Conservation (phyloP, 2,888 invertebrate species). For the Carcina quercana region DNA sequence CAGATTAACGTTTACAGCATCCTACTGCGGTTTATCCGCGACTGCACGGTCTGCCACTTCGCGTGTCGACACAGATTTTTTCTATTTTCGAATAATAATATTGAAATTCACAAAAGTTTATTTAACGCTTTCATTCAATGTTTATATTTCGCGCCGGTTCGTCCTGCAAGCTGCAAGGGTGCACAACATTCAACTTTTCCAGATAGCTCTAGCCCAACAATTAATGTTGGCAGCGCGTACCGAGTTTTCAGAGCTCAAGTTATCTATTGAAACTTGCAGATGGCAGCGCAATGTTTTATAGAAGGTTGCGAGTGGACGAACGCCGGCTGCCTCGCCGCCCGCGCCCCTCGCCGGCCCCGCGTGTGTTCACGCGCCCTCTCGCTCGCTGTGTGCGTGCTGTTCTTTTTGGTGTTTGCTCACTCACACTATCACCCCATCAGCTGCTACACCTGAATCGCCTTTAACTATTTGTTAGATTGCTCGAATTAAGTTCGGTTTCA, state of each 20-base stretch:
- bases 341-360: slow-evolving; percentile 21
- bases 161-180: slow-evolving; percentile 40
- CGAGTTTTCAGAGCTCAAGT: slow-evolving; percentile 63
- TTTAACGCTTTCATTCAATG: slow-evolving; percentile 32
- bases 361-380: slow-evolving; percentile 18
- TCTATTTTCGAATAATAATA: slow-evolving; percentile 16
- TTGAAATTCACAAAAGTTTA: slow-evolving; percentile 15
- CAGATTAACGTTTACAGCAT: too few relatives aligned
- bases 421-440: slow-evolving; percentile 24
- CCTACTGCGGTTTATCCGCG: too few relatives aligned
- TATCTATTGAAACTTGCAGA: slow-evolving; percentile 73
- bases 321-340: slow-evolving; percentile 29
- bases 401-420: slow-evolving; percentile 32
- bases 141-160: slow-evolving; percentile 51
- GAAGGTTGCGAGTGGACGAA: slow-evolving; percentile 43
- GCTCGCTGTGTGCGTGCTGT: slow-evolving; percentile 22
- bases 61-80: slow-evolving; percentile 46
- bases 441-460: slow-evolving; percentile 36
- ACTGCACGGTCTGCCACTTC: slow-evolving; percentile 28
- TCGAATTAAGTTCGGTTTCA: slow-evolving; percentile 1
- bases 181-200: slow-evolving; percentile 50
- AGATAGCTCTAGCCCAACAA: slow-evolving; percentile 32
- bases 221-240: slow-evolving; percentile 60
- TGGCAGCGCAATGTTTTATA: slow-evolving; percentile 71
- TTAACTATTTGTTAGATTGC: slow-evolving; percentile 32